Evolutionary conservation across 2,113 vertebrate species (phyloP).

Genomic region (Andinoacara biseriatus): DNA sequence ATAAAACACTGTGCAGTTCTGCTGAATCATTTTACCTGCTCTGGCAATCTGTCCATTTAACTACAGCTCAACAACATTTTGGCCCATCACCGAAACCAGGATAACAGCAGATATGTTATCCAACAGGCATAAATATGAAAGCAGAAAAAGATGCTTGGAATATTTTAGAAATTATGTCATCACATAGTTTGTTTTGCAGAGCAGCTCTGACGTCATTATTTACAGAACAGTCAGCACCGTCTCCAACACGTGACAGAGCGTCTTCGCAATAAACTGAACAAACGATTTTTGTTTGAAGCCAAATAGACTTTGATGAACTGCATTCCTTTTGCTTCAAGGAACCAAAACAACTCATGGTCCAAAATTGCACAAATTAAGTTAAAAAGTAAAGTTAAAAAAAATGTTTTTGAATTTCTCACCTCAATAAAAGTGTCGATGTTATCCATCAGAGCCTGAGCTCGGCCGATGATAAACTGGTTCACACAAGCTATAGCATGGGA

Average conservation of each 20-base stretch:
- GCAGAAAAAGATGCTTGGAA: not conserved
- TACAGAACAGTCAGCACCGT: constrained; percentile 6
- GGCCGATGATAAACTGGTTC: constrained; percentile 95
- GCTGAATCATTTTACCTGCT: not conserved
- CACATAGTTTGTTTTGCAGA: not conserved
- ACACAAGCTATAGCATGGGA: constrained; percentile 95
- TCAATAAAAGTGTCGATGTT: constrained; percentile 97
- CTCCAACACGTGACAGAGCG: not conserved
- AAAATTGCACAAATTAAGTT: not conserved
- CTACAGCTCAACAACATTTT: not conserved
- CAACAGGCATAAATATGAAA: not conserved
- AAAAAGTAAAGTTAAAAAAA: not conserved
- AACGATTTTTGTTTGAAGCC: not conserved
- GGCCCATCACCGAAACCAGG: not conserved
- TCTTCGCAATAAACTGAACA: not conserved
- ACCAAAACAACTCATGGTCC: no score
- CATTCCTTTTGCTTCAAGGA: not conserved
- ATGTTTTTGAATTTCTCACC: constrained; percentile 68
- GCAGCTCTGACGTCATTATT: not conserved
- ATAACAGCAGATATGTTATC: not conserved
- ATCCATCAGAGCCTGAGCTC: constrained; percentile 95
- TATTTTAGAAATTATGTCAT: not conserved
- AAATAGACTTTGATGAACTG: not conserved
- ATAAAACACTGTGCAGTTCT: not conserved
- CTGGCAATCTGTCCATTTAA: not conserved